Percentiles rank a stretch among this genome's conserved stretches.
Conservation (phyloP, 2,113 vertebrate genomes). For the Scortum barcoo region DNA sequence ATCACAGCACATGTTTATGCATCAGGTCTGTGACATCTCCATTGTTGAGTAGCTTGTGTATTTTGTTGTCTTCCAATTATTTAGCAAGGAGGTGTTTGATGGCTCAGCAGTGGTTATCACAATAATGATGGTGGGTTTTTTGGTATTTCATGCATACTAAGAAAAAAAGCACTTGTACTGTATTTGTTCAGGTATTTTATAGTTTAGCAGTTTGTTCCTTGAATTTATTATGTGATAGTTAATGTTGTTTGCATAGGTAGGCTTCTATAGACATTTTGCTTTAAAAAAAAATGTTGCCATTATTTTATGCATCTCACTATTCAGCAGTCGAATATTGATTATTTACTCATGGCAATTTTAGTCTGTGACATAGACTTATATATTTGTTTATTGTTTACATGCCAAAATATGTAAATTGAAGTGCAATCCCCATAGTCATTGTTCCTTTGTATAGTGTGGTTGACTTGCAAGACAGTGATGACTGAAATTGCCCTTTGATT, state of each 20-base stretch:
- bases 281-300: constrained; percentile 24
- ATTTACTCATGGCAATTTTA: constrained; percentile 22
- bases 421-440: constrained; percentile 19
- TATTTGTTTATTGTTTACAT: constrained; percentile 23
- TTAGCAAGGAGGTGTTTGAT: constrained; percentile 32
- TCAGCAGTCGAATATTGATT: constrained; percentile 21
- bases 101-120: constrained; percentile 33
- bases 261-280: constrained; percentile 28
- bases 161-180: constrained; percentile 42
- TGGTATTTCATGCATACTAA: constrained; percentile 25
- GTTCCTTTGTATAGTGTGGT: constrained; percentile 40
- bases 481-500: not conserved
- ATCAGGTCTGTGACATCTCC: constrained; percentile 48
- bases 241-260: constrained; percentile 42
- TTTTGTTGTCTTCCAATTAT: constrained; percentile 63
- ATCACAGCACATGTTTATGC: constrained; percentile 57
- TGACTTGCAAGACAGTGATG: constrained; percentile 14
- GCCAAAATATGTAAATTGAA: constrained; percentile 32
- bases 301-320: constrained; percentile 30
- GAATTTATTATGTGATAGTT: constrained; percentile 30
- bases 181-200: constrained; percentile 59
- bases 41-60: constrained; percentile 43
- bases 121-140: constrained; percentile 28
- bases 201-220: constrained; percentile 36
- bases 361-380: not conserved